Evolutionary conservation across 1,140 invertebrate genomes (phyloP).

Genomic region (Pemphigus obesinymphae): DNA sequence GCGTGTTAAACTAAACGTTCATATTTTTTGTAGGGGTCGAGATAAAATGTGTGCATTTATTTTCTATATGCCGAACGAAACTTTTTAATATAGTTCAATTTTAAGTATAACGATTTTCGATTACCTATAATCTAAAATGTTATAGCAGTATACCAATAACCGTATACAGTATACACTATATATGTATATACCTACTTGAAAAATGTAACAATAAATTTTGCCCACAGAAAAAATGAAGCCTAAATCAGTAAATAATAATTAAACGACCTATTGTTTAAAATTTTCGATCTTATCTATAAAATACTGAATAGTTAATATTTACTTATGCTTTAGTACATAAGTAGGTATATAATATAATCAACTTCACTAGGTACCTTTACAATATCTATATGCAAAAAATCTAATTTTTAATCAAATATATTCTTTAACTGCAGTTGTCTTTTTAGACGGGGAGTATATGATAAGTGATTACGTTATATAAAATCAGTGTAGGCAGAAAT

Average conservation of each 20-base stretch:
- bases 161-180: too few relatives aligned
- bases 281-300: background rate
- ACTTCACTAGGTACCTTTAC: too few relatives aligned
- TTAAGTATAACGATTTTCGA: background rate
- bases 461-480: background rate
- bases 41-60: background rate
- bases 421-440: background rate
- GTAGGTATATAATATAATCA: background rate
- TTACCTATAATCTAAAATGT: background rate
- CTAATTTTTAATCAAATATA: background rate
- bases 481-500: background rate
- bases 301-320: background rate
- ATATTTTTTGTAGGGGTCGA: background rate
- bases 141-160: background rate
- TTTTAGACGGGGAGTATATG: background rate
- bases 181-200: background rate
- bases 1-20: background rate
- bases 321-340: background rate
- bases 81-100: slow-evolving; percentile 7
- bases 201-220: background rate
- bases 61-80: background rate
- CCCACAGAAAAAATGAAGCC: background rate
- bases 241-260: background rate
- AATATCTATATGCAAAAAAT: background rate
- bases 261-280: slow-evolving; percentile 12